These are phyloP conservation scores for Naja naja DNA, from an alignment of 2,113 vertebrate genomes.

Conservation along the genomic window DNA sequence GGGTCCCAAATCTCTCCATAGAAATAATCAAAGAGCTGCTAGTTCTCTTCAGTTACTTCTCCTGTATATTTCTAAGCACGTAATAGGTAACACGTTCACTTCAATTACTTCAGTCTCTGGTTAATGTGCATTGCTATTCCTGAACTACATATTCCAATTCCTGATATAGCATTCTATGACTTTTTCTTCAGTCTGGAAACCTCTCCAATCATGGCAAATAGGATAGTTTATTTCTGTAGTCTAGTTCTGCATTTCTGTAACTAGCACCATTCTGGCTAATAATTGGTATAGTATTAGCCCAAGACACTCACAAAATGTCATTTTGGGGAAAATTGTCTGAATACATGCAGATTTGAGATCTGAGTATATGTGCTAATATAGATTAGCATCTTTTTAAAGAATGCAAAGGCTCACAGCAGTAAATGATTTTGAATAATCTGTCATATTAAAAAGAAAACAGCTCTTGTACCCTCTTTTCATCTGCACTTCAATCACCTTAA, in stretches of 20 bases:
- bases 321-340: not conserved
- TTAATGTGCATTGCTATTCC: not conserved
- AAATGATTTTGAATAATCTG: not conserved
- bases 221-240: not conserved
- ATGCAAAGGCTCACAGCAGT: not conserved
- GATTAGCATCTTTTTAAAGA: not conserved
- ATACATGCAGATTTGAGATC: not conserved
- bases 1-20: not conserved
- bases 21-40: not conserved
- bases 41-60: not conserved
- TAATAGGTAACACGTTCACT: not conserved
- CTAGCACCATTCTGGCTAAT: not conserved
- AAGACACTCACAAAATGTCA: not conserved
- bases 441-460: not conserved
- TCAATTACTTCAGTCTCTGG: not conserved
- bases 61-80: not conserved
- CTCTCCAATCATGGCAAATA: not conserved
- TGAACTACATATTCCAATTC: not conserved
- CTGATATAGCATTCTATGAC: not conserved
- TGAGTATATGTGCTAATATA: not conserved
- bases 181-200: not conserved
- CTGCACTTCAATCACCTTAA: not conserved
- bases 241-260: not conserved
- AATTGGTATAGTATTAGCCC: not conserved
- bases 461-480: not conserved